Conservation (phyloP, 2,888 invertebrate species). For the Troides oblongomaculatus region DNA sequence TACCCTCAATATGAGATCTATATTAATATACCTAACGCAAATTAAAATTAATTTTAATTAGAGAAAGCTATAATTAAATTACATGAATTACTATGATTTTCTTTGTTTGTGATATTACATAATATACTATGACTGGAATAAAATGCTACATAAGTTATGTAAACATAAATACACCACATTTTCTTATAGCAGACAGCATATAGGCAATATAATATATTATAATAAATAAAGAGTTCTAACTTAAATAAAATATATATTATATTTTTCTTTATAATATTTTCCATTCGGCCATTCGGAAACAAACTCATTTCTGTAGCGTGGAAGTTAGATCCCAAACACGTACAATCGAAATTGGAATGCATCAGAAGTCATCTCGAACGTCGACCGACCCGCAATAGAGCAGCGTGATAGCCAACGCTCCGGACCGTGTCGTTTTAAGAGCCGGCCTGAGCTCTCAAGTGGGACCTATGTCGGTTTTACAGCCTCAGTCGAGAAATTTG, state of each 20-base stretch:
- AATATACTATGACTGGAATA: too few relatives aligned
- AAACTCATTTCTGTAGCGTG: neutral
- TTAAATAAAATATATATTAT: neutral
- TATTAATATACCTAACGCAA: too few relatives aligned
- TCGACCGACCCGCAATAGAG: conserved; percentile 19
- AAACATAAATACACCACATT: too few relatives aligned
- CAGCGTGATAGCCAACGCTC: conserved; percentile 8
- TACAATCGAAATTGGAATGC: conserved; percentile 26
- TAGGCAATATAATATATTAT: too few relatives aligned
- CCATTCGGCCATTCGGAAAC: neutral
- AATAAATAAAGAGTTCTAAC: neutral
- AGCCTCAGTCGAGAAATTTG: neutral
- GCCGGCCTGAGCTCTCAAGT: conserved; percentile 11
- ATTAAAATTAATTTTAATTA: too few relatives aligned
- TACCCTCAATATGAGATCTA: too few relatives aligned
- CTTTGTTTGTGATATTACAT: too few relatives aligned
- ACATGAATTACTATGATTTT: too few relatives aligned
- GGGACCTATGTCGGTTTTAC: conserved; percentile 11
- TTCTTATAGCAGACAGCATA: too few relatives aligned
- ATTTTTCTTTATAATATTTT: neutral
- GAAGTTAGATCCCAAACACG: conserved; percentile 22
- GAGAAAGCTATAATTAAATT: too few relatives aligned
- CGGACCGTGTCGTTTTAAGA: conserved; percentile 17
- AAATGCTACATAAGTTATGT: too few relatives aligned
- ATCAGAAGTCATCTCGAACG: conserved; percentile 23